Percentiles rank a stretch among this genome's conserved stretches.
phyloP scores from a whole-genome alignment of 2,113 vertebrate species.

The Otocyon megalotis region DNA sequence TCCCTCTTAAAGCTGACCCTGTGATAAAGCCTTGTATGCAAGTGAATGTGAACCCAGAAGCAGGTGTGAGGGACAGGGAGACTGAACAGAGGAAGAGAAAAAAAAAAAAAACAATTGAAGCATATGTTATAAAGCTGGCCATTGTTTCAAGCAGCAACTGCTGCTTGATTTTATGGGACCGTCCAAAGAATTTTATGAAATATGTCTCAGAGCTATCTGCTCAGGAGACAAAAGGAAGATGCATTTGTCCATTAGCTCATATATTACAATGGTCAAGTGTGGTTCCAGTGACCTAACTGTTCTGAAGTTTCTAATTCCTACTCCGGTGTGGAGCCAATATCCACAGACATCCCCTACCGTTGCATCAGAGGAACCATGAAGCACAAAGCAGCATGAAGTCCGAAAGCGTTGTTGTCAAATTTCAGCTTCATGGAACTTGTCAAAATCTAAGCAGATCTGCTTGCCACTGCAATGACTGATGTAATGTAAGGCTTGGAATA shows the following conservation, averaged over 20 bases:
- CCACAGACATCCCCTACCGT: neutral
- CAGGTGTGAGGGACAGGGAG: neutral
- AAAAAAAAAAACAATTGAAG: neutral
- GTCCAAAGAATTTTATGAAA: neutral
- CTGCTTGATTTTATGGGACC: neutral
- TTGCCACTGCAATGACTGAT: neutral
- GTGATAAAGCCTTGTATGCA: constrained; percentile 2
- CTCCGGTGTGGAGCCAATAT: neutral
- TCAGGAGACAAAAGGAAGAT: neutral
- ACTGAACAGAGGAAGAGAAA: neutral
- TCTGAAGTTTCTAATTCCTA: neutral
- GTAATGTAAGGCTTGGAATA: neutral
- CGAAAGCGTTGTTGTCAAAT: neutral
- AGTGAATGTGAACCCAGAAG: neutral
- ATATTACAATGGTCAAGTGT: neutral
- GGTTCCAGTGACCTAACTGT: neutral
- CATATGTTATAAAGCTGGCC: neutral
- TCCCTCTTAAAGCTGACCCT: neutral
- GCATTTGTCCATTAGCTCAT: neutral
- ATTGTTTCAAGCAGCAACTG: neutral
- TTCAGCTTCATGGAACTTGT: neutral
- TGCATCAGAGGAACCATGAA: neutral
- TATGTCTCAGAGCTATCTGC: neutral
- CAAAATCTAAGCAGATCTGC: neutral
- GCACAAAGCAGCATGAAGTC: neutral